phyloP scores from a whole-genome alignment of 35 echinoderm and acorn worm species.

The Hemicentrotus pulcherrimus region DNA sequence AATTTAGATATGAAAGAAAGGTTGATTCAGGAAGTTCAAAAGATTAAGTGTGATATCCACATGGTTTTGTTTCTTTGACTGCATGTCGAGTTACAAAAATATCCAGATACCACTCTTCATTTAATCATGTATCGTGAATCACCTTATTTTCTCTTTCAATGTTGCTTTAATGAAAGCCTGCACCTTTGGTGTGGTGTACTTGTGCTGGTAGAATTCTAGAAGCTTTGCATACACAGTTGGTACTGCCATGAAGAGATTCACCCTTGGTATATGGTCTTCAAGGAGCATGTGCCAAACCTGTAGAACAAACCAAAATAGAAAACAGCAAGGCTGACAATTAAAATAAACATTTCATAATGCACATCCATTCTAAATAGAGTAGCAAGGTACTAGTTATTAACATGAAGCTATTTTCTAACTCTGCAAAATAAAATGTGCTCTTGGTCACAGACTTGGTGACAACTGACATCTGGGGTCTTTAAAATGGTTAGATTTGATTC shows the following conservation, averaged over 20 bases:
- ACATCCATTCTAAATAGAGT: no score
- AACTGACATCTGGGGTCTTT: no score
- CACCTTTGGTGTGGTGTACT: conserved; percentile 62
- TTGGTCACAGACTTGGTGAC: no score
- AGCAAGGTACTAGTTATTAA: no score
- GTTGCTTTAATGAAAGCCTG: conserved; percentile 79
- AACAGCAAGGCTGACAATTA: neutral
- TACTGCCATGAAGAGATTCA: conserved; percentile 95
- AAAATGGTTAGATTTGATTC: no score
- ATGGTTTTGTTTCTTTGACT: neutral
- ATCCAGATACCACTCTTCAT: neutral
- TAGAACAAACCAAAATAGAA: neutral
- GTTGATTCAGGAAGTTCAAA: neutral
- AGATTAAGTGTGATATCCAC: neutral
- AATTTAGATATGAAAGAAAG: neutral
- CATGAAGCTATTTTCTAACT: no score
- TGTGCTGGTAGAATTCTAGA: conserved; percentile 78
- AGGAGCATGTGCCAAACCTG: conserved; percentile 88
- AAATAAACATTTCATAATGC: no score
- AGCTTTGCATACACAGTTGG: conserved; percentile 96
- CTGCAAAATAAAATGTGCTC: no score
- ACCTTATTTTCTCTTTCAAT: conserved; percentile 84
- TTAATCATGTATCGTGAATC: neutral
- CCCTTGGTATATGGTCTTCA: conserved; percentile 55
- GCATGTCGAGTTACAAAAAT: no score